Evolutionary conservation across 2,113 vertebrate species (phyloP).

Genomic region (Cygnus atratus): DNA sequence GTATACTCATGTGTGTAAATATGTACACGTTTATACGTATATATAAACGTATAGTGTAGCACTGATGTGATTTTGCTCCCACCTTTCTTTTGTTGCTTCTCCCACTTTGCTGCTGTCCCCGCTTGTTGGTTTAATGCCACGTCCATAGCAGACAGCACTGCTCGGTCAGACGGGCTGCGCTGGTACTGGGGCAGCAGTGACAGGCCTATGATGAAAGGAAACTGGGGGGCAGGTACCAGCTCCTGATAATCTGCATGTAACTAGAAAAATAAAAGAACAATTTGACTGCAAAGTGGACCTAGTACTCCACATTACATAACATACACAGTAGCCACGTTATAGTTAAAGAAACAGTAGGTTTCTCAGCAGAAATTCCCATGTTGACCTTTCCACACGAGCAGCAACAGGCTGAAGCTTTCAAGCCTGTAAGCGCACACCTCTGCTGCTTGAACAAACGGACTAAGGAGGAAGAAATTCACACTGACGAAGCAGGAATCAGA

Average conservation of each 20-base stretch:
- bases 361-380: neutral
- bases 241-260: neutral
- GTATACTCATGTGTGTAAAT: neutral
- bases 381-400: too few species aligned
- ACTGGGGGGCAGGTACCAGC: too few species aligned
- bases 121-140: neutral
- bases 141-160: neutral
- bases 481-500: too few species aligned
- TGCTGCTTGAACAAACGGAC: too few species aligned
- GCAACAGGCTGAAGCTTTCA: too few species aligned
- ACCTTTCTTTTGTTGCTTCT: neutral
- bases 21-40: too few species aligned
- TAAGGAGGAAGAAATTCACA: too few species aligned
- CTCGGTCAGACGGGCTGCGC: neutral
- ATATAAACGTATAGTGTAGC: too few species aligned
- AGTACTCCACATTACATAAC: too few species aligned
- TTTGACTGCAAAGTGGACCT: too few species aligned
- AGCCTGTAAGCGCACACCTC: too few species aligned
- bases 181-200: neutral
- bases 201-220: neutral
- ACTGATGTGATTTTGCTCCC: neutral
- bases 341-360: neutral
- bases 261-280: neutral
- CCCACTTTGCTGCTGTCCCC: neutral
- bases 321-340: too few species aligned